These are phyloP conservation scores for Toxotes chatareus DNA, from an alignment of 2,113 vertebrate genomes.

Conservation along the genomic window DNA sequence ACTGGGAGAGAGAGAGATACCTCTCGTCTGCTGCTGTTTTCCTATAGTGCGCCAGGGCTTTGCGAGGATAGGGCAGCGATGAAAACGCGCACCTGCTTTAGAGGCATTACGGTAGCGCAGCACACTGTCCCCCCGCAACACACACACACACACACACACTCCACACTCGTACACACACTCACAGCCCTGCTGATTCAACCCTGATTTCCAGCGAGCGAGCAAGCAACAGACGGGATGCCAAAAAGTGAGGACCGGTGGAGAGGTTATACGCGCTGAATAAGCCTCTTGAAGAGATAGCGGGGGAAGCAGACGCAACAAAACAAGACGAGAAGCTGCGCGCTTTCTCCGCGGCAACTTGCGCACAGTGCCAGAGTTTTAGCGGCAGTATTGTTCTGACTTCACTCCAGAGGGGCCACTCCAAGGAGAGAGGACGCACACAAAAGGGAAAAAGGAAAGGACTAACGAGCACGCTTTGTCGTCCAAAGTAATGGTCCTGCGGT, in stretches of 20 bases:
- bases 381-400: conserved; percentile 85
- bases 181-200: conserved; percentile 83
- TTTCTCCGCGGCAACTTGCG: conserved; percentile 81
- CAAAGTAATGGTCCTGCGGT: conserved; percentile 80
- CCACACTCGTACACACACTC: conserved; percentile 56
- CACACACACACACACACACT: conserved; percentile 52
- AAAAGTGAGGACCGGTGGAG: conserved; percentile 81
- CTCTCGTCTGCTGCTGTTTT: conserved; percentile 68
- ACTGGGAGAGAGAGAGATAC: conserved; percentile 43
- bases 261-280: conserved; percentile 72
- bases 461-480: conserved; percentile 80
- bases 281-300: conserved; percentile 55
- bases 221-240: conserved; percentile 85
- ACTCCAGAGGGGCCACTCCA: conserved; percentile 84
- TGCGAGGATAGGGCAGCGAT: conserved; percentile 68
- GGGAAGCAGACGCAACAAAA: conserved; percentile 57
- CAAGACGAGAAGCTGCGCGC: conserved; percentile 78
- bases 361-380: conserved; percentile 84
- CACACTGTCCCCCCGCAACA: conserved; percentile 77
- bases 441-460: conserved; percentile 77
- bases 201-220: conserved; percentile 85
- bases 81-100: conserved; percentile 88
- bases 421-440: conserved; percentile 81
- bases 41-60: conserved; percentile 70
- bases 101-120: conserved; percentile 88